Evolutionary conservation across 2,888 invertebrate species (phyloP), one percentile per base, ranked within the genome.

Genomic region (Tetragonula carbonaria): DNA sequence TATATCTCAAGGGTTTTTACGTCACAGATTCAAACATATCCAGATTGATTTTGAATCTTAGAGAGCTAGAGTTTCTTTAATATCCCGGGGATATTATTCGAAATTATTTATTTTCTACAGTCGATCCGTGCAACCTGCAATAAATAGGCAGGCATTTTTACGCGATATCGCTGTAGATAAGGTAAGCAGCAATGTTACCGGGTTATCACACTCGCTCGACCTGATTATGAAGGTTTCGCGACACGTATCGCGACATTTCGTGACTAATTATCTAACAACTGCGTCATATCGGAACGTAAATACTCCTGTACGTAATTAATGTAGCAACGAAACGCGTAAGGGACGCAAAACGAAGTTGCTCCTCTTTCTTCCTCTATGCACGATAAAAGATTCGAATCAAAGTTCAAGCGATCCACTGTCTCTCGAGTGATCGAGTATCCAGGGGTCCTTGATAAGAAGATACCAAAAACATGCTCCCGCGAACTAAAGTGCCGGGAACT

Each of bases 141-240:
- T 23, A 33, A 45, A 38, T 45, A 3, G 45, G 51, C 55, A 13
- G n/a, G 13, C 14, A 57, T n/a, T 57, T 45, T 45, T 45, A 18
- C 53, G 16, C 28, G 70, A 79, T n/a, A n/a, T 78, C 68, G 51
- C 57, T 21, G 59, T 72, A 63, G 66, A 86, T 80, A 28, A 28
- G 68, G 6, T 67, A 38, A 73, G 65, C 76, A n/a, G 50, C 45
- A 57, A 77, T 80, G 82, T 74, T 79, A 51, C 21, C 68, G 80
- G 86, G 86, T 86, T 86, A 86, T 86, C 86, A 28, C 59, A 28
- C 59, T 66, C 38, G 11, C 14, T 55, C 68, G 81, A 65, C 70
- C 76, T 62, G 80, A 74, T 82, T 77, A 65, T 55, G 23, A 63
- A 62, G 59, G 73, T 86, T 65, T 75, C 67, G 73, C 67, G 73